Percentiles rank a stretch among this genome's conserved stretches.
Conservation (phyloP, 2,888 invertebrate species). For the Caenorhabditis doughertyi region DNA sequence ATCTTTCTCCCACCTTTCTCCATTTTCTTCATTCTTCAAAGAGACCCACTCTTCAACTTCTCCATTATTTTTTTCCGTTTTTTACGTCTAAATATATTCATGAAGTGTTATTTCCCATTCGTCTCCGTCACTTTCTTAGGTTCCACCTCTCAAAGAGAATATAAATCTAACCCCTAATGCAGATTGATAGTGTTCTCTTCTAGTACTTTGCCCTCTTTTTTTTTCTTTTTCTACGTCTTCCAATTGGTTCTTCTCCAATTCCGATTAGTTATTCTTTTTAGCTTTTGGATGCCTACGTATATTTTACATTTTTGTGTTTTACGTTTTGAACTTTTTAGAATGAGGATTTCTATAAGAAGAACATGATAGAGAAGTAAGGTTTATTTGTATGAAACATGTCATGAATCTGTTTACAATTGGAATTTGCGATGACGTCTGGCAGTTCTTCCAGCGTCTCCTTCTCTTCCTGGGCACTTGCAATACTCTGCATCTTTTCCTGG, state of each 20-base stretch:
- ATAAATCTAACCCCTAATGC: slow-evolving; percentile 33
- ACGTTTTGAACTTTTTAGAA: background rate
- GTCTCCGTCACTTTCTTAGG: slow-evolving; percentile 2
- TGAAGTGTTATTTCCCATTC: slow-evolving; percentile 25
- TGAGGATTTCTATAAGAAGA: background rate
- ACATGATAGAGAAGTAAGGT: slow-evolving; percentile 26
- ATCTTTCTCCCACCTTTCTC: background rate
- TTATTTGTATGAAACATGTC: slow-evolving; percentile 33
- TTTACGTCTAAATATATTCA: slow-evolving; percentile 53
- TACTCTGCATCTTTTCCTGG: slow-evolving; percentile 76
- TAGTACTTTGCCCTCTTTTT: background rate
- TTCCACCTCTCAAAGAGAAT: slow-evolving; percentile 18
- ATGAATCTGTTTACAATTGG: slow-evolving; percentile 52
- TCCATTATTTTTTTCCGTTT: slow-evolving; percentile 1
- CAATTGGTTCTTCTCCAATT: slow-evolving; percentile 21
- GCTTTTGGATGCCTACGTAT: background rate
- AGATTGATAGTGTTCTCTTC: slow-evolving; percentile 47
- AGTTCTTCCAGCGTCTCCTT: slow-evolving; percentile 55
- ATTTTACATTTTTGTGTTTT: background rate
- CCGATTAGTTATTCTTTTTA: slow-evolving; percentile 22
- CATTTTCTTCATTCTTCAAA: background rate
- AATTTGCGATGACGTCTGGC: slow-evolving; percentile 64
- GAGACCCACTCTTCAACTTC: slow-evolving; percentile 3
- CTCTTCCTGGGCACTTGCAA: slow-evolving; percentile 75
- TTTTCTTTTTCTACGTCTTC: background rate